Conservation (phyloP, 2,888 invertebrate species). For the Chymomyza caudatula region DNA sequence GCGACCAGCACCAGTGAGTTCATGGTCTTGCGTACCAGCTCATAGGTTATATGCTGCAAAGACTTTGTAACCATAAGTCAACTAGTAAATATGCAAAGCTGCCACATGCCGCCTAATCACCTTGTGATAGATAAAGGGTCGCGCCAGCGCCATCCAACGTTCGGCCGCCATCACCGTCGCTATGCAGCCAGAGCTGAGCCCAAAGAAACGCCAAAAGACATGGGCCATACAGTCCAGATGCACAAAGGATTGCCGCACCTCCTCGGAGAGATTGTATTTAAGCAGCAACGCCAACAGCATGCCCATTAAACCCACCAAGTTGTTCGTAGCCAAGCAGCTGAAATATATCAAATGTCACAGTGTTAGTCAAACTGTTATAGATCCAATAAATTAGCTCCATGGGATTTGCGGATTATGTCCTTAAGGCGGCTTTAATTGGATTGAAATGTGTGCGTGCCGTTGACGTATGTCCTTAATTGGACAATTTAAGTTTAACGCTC, state of each 20-base stretch:
- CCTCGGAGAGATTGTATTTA: slow-evolving; percentile 76
- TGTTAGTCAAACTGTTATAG: slow-evolving; percentile 29
- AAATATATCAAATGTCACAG: slow-evolving; percentile 66
- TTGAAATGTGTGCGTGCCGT: neutral
- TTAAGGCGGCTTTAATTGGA: neutral
- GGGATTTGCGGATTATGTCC: neutral
- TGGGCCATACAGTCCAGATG: slow-evolving; percentile 78
- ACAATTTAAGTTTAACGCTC: slow-evolving; percentile 46
- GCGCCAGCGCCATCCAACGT: slow-evolving; percentile 90
- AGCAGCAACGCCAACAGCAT: slow-evolving; percentile 86
- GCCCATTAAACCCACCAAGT: slow-evolving; percentile 87
- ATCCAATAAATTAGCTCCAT: slow-evolving; percentile 37
- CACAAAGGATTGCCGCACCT: slow-evolving; percentile 60
- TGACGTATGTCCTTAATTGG: slow-evolving; percentile 36
- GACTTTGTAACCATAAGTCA: neutral
- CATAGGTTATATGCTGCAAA: slow-evolving; percentile 88
- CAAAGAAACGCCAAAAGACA: slow-evolving; percentile 89
- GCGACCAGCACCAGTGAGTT: slow-evolving; percentile 85
- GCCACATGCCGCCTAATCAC: slow-evolving; percentile 77
- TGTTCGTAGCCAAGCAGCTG: slow-evolving; percentile 87
- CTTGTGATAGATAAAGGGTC: slow-evolving; percentile 93
- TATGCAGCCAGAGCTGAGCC: slow-evolving; percentile 91
- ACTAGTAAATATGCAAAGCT: neutral
- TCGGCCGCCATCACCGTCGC: slow-evolving; percentile 93
- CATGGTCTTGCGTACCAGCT: slow-evolving; percentile 85